Evolutionary conservation across 2,797 vertebrate genomes (phyloP), one percentile per base, ranked within the genome.

Genomic region (Spondyliosoma cantharus): DNA sequence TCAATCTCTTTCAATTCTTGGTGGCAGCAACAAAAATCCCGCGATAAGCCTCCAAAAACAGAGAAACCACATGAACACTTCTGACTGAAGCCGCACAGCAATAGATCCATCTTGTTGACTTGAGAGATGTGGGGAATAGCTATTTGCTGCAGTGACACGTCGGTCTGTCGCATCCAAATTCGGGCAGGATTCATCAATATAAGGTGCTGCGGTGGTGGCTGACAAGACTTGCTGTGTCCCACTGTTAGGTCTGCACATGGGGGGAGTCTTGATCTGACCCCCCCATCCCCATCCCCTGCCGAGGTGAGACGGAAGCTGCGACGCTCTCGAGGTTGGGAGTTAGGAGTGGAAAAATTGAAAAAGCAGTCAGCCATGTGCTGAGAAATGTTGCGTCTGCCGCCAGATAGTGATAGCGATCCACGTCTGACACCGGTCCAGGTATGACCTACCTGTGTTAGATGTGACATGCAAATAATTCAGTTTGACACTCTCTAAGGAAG

Each of bases 61-160:
- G 42, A 81, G 3, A 79, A 82, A 76, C 29, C 45, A 72, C 49
- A 69, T 16, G 60, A 86, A 81, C 50, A 45, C 25, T 70, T 90
- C 83, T 83, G 75, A 86, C 74, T 81, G 74, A 89, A 79, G 73
- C 64, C 58, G 63, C 76, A 66, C 65, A 84, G 82, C 64, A 68
- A 90, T 63, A 90, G 81, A 92, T 94, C 83, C 81, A 91, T 93
- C 88, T 91, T 87, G 83, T 83, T 91, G 88, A 90, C 87, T 79
- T 60, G 37, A 67, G 74, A 87, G 80, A 90, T 53, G 24, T 27
- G 52, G 83, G 80, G 81, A 87, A 89, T 80, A 67, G 74, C 80
- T 74, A 81, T 83, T 84, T 82, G 74, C 75, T 64, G 86, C 73
- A 86, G 81, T 83, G 86, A 87, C 86, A 91, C 43, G 81, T 64